These are phyloP conservation scores for Thysanoteuthis rhombus DNA, from an alignment of 2,888 invertebrate species.

Conservation along the genomic window DNA sequence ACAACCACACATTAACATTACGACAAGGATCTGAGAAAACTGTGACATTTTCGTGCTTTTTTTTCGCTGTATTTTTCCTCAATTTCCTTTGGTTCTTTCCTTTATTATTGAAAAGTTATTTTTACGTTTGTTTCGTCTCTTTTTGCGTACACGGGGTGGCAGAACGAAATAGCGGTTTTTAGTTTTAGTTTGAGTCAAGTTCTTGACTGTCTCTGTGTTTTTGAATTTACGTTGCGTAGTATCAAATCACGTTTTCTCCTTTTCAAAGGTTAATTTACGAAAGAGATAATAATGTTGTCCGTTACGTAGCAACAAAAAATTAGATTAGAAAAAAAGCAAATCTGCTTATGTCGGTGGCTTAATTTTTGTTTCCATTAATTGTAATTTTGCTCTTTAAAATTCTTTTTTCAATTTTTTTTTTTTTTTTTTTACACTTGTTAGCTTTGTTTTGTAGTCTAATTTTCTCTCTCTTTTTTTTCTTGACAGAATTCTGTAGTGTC, in stretches of 20 bases:
- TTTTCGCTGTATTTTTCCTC: too few species aligned
- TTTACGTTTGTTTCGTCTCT: not conserved
- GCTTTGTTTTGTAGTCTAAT: too few species aligned
- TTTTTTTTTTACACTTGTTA: too few species aligned
- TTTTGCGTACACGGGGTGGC: too few species aligned
- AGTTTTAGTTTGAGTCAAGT: not conserved
- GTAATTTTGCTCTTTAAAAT: not conserved
- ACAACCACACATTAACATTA: not conserved
- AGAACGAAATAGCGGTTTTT: not conserved
- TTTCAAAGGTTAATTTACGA: not conserved
- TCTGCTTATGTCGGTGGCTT: not conserved
- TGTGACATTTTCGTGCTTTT: not conserved
- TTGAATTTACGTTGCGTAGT: not conserved
- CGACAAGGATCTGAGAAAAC: not conserved
- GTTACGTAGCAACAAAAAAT: not conserved
- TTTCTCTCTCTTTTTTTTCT: too few species aligned
- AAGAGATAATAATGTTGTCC: too few species aligned
- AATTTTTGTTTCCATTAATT: not conserved
- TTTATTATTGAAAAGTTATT: not conserved
- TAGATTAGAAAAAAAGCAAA: not conserved
- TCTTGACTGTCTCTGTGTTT: not conserved
- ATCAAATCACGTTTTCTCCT: not conserved
- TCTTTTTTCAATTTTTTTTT: not conserved
- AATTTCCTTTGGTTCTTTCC: too few species aligned
- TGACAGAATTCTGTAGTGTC: too few species aligned